Base-by-base conservation (phyloP, 2,113 vertebrate species). In the Hydropotes inermis region DNA sequence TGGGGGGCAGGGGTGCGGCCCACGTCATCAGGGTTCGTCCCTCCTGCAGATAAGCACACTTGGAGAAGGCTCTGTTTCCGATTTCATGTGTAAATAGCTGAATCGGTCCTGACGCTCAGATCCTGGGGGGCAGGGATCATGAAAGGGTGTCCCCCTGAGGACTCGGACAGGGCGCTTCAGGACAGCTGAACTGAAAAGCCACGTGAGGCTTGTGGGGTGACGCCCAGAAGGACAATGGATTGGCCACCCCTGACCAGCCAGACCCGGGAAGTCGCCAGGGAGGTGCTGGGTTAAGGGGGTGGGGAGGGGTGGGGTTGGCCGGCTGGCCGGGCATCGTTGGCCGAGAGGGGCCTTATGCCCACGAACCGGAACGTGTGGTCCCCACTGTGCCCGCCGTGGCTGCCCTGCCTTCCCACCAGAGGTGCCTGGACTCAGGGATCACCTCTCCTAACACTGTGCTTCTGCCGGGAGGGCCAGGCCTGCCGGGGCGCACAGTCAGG, bases 181-280 rank as follows among this genome's bases (percentile, higher is more conserved):
- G 82, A 28, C 52, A 23, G 25, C 9, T 21, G 13, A 30, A 23
- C 4, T 15, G 33, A 64, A 54, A 33, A 60, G 9, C 36, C 36
- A 10, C 1, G 6, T 4, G 0, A 17, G 4, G 54, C 85, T 28
- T 28, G 1, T 58, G 58, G 9, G 17, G 3, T 8, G n/a, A 21
- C 0, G 1, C 33, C 17, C 25, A 21, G 43, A n/a, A 14, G 79
- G 47, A 3, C 0, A 3, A 5, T 6, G n/a, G 57, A 2, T 4
- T 19, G 57, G 91, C n/a, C 27, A 27, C 1, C 39, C 3, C 1
- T 15, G 84, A 14, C 3, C 0, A 1, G 64, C 67, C n/a, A 16
- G 84, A 15, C 43, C 12, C 7, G 17, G 6, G 15, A 14, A 15
- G 0, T 0, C 2, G 47, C 50, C 39, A 4, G 14, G 60, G 25